Evolutionary conservation across 2,888 invertebrate species (phyloP).

Genomic region (Ectemnius continuus): DNA sequence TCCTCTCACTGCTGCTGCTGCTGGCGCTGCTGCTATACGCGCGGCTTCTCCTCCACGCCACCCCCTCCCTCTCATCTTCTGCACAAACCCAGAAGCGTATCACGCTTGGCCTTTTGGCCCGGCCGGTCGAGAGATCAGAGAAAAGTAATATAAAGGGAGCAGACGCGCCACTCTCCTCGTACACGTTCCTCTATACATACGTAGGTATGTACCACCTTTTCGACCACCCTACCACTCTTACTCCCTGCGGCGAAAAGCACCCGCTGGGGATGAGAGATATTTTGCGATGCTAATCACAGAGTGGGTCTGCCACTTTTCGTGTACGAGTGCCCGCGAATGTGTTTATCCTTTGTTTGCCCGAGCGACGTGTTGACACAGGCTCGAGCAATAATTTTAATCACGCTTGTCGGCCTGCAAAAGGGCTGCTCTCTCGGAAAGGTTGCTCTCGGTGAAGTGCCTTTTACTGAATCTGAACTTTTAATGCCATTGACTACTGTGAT

Average conservation of each 20-base stretch:
- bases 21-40: constrained; percentile 31
- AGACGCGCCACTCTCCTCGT: constrained; percentile 17
- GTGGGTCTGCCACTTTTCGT: constrained; percentile 48
- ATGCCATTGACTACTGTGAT: constrained; percentile 25
- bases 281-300: constrained; percentile 59
- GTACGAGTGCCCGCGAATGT: constrained; percentile 48
- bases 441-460: constrained; percentile 15
- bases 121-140: constrained; percentile 54
- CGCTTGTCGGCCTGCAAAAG: constrained; percentile 18
- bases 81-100: constrained; percentile 9
- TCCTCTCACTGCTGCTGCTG: constrained; percentile 41
- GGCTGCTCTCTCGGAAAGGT: constrained; percentile 19
- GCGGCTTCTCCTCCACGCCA: constrained; percentile 17
- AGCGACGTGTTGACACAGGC: constrained; percentile 40
- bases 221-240: no score
- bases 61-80: background rate
- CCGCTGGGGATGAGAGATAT: constrained; percentile 36
- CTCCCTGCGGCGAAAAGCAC: constrained; percentile 18
- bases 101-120: constrained; percentile 49
- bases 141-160: constrained; percentile 58
- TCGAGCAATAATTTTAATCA: constrained; percentile 55
- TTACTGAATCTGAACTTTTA: constrained; percentile 30
- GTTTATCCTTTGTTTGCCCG: constrained; percentile 50
- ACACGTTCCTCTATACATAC: constrained; percentile 22
- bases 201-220: no score